A percentile compares a stretch with the other conserved stretches of the same genome.
Conservation (phyloP, 2,888 invertebrate species). For the Noctuana brunneofusca region DNA sequence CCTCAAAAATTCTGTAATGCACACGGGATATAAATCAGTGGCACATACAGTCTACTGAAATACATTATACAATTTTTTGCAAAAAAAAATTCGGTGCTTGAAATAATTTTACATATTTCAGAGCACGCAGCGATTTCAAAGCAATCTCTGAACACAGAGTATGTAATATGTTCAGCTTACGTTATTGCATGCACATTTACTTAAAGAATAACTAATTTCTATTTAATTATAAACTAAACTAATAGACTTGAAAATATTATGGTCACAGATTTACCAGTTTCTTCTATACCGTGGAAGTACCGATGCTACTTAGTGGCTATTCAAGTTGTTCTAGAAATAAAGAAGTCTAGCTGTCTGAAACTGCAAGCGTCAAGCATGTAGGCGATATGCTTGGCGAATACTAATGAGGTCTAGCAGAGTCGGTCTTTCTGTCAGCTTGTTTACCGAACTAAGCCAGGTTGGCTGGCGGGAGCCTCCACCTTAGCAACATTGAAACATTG, state of each 20-base stretch:
- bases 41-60: neutral
- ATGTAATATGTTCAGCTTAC: no score
- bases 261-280: no score
- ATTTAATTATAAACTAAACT: no score
- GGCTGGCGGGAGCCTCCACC: neutral
- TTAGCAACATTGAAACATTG: no score
- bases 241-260: no score
- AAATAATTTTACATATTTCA: neutral
- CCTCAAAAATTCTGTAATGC: neutral
- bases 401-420: neutral
- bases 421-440: neutral
- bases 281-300: no score
- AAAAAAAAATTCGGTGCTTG: neutral
- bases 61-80: neutral
- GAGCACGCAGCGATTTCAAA: no score
- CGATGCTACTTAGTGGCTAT: neutral
- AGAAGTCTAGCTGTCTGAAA: neutral
- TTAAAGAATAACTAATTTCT: no score
- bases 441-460: neutral
- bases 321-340: neutral
- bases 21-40: neutral
- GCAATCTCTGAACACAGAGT: no score
- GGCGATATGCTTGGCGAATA: neutral
- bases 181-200: no score
- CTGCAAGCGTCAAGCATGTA: neutral